These are phyloP conservation scores for Zenarchopterus dispar DNA, from an alignment of 2,797 vertebrate genomes.

Conservation along the genomic window DNA sequence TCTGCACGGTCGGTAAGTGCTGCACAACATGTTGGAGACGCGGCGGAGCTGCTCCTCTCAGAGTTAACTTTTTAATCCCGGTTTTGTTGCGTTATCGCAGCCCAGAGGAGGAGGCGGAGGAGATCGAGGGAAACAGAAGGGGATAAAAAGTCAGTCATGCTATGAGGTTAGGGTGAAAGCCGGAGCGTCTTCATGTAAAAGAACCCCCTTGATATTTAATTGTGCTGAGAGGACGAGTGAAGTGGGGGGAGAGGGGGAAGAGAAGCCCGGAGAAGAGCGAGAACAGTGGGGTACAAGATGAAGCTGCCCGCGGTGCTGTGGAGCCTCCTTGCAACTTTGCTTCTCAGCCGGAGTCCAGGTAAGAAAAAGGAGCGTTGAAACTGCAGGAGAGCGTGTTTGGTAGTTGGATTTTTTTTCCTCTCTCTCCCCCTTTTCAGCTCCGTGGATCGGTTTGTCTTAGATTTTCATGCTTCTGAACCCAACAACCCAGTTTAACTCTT, in stretches of 20 bases:
- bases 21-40: constrained; percentile 79
- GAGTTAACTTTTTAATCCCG: constrained; percentile 74
- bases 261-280: constrained; percentile 63
- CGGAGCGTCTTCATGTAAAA: constrained; percentile 55
- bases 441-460: neutral
- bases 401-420: neutral
- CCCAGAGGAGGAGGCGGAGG: constrained; percentile 44
- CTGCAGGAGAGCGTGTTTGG: constrained; percentile 30
- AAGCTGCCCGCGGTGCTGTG: constrained; percentile 76
- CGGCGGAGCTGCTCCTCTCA: constrained; percentile 3
- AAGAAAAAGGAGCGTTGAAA: constrained; percentile 43
- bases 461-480: constrained; percentile 1
- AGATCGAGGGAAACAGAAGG: constrained; percentile 31
- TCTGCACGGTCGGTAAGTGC: constrained; percentile 45
- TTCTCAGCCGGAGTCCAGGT: constrained; percentile 76
- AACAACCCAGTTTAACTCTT: constrained; percentile 28
- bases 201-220: constrained; percentile 54
- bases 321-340: constrained; percentile 75
- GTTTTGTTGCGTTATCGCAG: constrained; percentile 54
- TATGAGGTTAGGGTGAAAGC: constrained; percentile 58
- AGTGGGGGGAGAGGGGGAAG: constrained; percentile 13
- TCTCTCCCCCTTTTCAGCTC: neutral
- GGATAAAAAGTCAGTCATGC: constrained; percentile 67
- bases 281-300: constrained; percentile 72
- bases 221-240: constrained; percentile 36